Conservation (phyloP, 2,113 vertebrate species). For the Ophthalmolycus amberensis region DNA sequence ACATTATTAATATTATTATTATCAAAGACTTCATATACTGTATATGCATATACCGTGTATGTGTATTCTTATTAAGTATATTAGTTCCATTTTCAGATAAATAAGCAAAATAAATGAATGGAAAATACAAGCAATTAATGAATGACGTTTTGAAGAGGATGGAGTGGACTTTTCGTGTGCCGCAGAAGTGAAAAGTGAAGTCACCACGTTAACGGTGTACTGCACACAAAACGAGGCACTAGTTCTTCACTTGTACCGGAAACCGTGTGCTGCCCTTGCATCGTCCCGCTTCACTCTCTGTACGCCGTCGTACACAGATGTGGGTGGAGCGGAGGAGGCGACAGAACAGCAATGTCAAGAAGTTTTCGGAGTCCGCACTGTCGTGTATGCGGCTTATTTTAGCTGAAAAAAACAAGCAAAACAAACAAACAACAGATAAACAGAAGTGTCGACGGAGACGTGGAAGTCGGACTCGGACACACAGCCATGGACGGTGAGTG, state of each 20-base stretch:
- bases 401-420: neutral
- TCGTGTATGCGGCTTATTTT: constrained; percentile 14
- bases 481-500: constrained; percentile 77
- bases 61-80: neutral
- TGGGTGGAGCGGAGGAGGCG: constrained; percentile 62
- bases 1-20: neutral
- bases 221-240: neutral
- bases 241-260: constrained; percentile 40
- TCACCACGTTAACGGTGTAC: neutral
- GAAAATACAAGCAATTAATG: neutral
- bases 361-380: constrained; percentile 33
- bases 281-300: constrained; percentile 9
- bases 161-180: neutral
- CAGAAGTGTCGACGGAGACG: neutral
- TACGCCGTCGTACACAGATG: neutral
- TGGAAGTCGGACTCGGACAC: constrained; percentile 34
- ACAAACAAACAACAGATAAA: neutral
- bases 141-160: neutral
- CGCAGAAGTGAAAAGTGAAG: neutral
- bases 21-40: neutral
- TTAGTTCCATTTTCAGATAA: neutral
- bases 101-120: neutral
- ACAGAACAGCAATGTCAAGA: constrained; percentile 59
- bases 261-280: neutral
- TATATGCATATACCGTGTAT: neutral